Evolutionary conservation across 2,888 invertebrate genomes (phyloP).

Genomic region (Drosophila peninsularis): DNA sequence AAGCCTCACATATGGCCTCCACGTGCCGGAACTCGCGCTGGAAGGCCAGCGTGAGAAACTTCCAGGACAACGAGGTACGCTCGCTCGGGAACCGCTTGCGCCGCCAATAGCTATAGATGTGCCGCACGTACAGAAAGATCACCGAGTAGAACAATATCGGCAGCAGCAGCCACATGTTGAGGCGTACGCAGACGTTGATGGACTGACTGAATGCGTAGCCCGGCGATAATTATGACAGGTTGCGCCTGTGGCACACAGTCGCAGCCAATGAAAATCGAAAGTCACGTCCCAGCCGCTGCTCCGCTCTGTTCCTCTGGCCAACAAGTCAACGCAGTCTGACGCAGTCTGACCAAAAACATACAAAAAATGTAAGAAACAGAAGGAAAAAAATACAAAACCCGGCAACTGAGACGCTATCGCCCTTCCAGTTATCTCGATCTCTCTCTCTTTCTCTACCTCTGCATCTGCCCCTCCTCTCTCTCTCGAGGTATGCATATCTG

Average conservation of each 20-base stretch:
- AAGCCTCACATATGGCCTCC: conserved; percentile 74
- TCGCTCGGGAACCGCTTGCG: conserved; percentile 81
- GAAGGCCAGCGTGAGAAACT: conserved; percentile 68
- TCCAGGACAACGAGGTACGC: conserved; percentile 58
- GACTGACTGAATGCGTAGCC: conserved; percentile 53
- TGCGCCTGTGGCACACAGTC: conserved; percentile 44
- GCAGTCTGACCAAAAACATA: conserved; percentile 58
- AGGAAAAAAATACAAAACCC: conserved; percentile 20
- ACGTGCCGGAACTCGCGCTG: conserved; percentile 78
- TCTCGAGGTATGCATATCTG: neutral
- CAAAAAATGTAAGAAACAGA: conserved; percentile 10
- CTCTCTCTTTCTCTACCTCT: conserved; percentile 4
- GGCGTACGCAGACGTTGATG: conserved; percentile 37
- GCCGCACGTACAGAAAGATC: conserved; percentile 72
- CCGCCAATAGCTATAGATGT: conserved; percentile 80
- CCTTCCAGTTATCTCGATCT: conserved; percentile 49
- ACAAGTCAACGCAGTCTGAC: conserved; percentile 59
- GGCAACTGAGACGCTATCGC: conserved; percentile 63
- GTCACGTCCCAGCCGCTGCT: conserved; percentile 52
- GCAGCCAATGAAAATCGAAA: conserved; percentile 64
- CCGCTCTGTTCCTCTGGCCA: conserved; percentile 32
- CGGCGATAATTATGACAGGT: conserved; percentile 71
- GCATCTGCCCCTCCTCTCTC: neutral
- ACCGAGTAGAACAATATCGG: conserved; percentile 74
- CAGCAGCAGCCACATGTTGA: conserved; percentile 81